These are phyloP conservation scores for Pyrrhia umbra DNA, from an alignment of 2,888 invertebrate species.

Conservation along the genomic window DNA sequence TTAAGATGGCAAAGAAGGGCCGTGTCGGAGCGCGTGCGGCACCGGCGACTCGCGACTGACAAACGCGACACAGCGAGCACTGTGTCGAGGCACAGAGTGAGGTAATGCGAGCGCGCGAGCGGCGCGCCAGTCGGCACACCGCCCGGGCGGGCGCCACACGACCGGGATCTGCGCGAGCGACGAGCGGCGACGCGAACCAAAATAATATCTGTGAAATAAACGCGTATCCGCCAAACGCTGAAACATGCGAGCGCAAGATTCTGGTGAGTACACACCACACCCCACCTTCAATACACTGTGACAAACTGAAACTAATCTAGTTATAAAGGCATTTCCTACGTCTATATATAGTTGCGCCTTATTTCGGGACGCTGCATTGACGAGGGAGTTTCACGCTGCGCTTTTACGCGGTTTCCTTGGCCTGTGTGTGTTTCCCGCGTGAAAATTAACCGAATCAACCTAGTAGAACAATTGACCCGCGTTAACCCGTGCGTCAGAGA, in stretches of 20 bases:
- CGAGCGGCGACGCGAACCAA: conserved; percentile 78
- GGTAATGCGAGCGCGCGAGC: conserved; percentile 60
- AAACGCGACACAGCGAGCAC: conserved; percentile 52
- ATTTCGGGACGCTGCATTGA: conserved; percentile 83
- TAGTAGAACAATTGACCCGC: conserved; percentile 51
- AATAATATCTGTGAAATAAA: conserved; percentile 86
- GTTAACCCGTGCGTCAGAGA: conserved; percentile 53
- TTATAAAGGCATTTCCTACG: conserved; percentile 59
- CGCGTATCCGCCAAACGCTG: conserved; percentile 80
- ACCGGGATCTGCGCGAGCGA: conserved; percentile 89
- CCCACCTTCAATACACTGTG: conserved; percentile 38
- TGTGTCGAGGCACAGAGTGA: conserved; percentile 50
- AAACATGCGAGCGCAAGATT: conserved; percentile 86
- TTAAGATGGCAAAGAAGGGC: conserved; percentile 37
- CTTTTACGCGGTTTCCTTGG: conserved; percentile 70
- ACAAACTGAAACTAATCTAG: conserved; percentile 35
- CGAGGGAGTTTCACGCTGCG: conserved; percentile 75
- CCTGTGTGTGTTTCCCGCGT: conserved; percentile 65
- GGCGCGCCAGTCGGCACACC: conserved; percentile 86
- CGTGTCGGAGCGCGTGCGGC: conserved; percentile 18
- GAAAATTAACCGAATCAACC: conserved; percentile 56
- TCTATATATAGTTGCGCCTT: conserved; percentile 80
- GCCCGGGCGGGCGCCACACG: conserved; percentile 90
- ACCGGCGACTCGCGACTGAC: conserved; percentile 16
- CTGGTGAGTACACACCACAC: conserved; percentile 80